Conservation (phyloP, 2,113 vertebrate genomes). For the Archilochus colubris region DNA sequence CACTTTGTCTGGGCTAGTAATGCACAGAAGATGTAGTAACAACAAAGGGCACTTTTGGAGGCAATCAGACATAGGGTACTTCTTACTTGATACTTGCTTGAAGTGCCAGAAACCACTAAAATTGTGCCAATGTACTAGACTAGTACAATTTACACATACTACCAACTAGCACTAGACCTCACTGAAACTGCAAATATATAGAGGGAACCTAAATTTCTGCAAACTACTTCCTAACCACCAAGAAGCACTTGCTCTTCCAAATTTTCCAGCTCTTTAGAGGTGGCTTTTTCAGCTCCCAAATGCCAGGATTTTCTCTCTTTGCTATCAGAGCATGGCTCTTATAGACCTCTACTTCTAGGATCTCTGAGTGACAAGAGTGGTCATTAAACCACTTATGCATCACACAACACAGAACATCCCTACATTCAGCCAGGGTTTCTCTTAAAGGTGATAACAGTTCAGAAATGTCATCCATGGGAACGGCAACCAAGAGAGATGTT, state of each 20-base stretch:
- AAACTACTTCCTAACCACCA: not conserved
- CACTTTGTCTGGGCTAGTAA: not conserved
- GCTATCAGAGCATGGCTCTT: not conserved
- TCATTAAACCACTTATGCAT: not conserved
- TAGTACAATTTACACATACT: too few relatives aligned
- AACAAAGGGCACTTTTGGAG: not conserved
- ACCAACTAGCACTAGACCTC: not conserved
- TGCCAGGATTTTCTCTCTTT: not conserved
- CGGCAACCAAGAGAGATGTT: not conserved
- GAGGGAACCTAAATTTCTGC: not conserved
- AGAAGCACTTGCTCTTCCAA: not conserved
- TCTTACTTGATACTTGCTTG: not conserved
- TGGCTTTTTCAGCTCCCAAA: not conserved
- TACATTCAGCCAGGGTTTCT: not conserved
- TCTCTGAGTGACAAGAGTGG: not conserved
- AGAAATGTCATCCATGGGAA: not conserved
- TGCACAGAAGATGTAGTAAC: not conserved
- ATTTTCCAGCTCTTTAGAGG: not conserved
- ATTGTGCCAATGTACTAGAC: not conserved
- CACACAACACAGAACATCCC: not conserved
- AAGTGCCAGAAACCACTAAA: not conserved
- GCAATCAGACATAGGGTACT: not conserved
- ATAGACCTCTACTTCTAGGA: not conserved
- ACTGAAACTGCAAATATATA: not conserved
- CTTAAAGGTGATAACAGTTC: not conserved